Evolutionary conservation across 2,888 invertebrate species (phyloP), one percentile per base, ranked within the genome.

Genomic region (Acrocyrtus sp.): DNA sequence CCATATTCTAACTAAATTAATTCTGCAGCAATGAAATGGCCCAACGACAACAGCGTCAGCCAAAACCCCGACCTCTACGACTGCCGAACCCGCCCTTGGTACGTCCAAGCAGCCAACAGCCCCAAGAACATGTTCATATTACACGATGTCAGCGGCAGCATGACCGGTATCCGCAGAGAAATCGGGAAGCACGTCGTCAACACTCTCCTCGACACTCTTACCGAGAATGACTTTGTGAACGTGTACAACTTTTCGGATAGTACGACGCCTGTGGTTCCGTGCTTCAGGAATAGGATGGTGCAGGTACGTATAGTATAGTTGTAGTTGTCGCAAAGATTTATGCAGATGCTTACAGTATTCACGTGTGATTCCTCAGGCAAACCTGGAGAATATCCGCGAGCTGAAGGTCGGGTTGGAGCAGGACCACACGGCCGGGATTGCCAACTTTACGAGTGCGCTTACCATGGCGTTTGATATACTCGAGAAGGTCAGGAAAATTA

Each of bases 161-260:
- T 80, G 79, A 80, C 79, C 8, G 79, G 79, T 12, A 91, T 93
- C 73, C 88, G 92, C 77, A 89, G 93, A 82, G 95, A 96, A 85
- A 96, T 98, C 81, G 96, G 95, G 15, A 90, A 91, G 82, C 90
- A 92, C 82, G 98, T 98, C 0, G 91, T 98, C 22, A 88, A 90
- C 70, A 92, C 93, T 45, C 91, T 99, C 72, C 85, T 99, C 81
- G 94, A 96, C 75, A 98, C 99, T 0, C 89, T 99, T 56, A 96
- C 96, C 6, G 98, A 98, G 83, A 98, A 99, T 84, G 99, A 99
- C 85, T 98, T 93, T 84, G 93, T 99, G 67, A 98, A 97, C 82
- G 92, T 99, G 27, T 90, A 94, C 81, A 90, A 90, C 83, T 93
- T 94, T 80, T 89, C 90, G 47, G 87, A 92, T 80, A 89, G 85